These are phyloP conservation scores for Oscheius onirici DNA, from an alignment of 2,888 invertebrate genomes.

Conservation along the genomic window DNA sequence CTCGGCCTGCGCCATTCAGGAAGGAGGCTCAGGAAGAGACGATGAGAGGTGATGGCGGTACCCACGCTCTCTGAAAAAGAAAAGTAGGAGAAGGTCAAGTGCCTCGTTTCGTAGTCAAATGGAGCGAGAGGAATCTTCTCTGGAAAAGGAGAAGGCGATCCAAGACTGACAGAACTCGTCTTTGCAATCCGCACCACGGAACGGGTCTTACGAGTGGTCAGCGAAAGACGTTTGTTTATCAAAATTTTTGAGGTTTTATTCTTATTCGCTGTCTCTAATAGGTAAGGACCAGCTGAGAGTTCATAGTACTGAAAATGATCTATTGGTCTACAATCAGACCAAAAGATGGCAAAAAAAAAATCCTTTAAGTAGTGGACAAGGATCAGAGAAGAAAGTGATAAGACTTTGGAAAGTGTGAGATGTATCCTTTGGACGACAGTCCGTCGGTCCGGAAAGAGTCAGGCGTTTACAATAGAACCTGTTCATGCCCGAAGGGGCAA, in stretches of 20 bases:
- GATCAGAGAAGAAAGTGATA: too few relatives aligned
- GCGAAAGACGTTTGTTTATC: too few relatives aligned
- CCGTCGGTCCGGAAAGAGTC: not conserved
- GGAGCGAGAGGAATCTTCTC: not conserved
- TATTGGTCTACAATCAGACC: too few relatives aligned
- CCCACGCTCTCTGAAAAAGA: not conserved
- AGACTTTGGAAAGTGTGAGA: too few relatives aligned
- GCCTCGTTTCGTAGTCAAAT: constrained; percentile 21
- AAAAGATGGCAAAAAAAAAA: too few relatives aligned
- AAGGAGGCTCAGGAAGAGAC: constrained; percentile 2
- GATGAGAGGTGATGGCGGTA: not conserved
- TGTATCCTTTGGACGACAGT: not conserved
- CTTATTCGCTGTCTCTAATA: too few relatives aligned
- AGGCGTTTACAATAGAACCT: constrained; percentile 14
- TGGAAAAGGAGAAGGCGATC: not conserved
- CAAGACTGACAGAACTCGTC: constrained; percentile 19
- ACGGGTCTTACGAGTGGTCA: not conserved
- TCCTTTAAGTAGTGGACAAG: too few relatives aligned
- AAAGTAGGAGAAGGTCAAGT: constrained; percentile 21
- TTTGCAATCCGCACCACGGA: constrained; percentile 15
- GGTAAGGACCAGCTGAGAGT: too few relatives aligned
- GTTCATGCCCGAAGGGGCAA: not conserved
- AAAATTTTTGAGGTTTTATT: too few relatives aligned
- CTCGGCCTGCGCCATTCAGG: constrained; percentile 22
- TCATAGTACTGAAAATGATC: too few relatives aligned